These are phyloP conservation scores for Lophius americanus DNA, from an alignment of 2,797 vertebrate species.

Conservation along the genomic window DNA sequence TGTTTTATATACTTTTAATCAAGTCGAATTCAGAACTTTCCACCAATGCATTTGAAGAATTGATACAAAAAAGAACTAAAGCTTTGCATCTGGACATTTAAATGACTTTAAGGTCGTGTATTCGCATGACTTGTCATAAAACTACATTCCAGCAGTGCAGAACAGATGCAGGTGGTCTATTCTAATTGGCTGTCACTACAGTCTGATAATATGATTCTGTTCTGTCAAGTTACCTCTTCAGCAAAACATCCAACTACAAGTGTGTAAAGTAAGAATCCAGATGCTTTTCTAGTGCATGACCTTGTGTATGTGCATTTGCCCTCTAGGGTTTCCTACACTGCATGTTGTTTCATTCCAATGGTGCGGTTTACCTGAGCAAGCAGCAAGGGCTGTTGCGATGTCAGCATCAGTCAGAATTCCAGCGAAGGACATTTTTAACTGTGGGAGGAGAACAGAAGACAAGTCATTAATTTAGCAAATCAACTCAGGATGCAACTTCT, in stretches of 20 bases:
- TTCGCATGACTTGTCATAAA: not conserved
- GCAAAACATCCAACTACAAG: not conserved
- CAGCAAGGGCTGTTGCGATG: conserved; percentile 86
- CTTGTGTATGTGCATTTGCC: not conserved
- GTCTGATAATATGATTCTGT: not conserved
- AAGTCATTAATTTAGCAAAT: conserved; percentile 50
- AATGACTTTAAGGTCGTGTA: not conserved
- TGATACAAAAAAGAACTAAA: not conserved
- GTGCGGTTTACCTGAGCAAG: conserved; percentile 82
- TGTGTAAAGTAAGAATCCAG: not conserved
- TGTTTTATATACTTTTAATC: not conserved
- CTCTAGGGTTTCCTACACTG: not conserved
- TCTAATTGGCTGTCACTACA: not conserved
- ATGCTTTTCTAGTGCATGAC: not conserved
- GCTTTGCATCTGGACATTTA: not conserved
- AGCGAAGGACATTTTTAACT: conserved; percentile 84
- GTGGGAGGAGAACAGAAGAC: conserved; percentile 64
- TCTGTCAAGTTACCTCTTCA: not conserved
- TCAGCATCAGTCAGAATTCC: conserved; percentile 82
- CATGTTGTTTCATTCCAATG: not conserved
- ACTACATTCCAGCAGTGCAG: not conserved
- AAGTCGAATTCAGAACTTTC: not conserved
- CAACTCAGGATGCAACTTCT: conserved; percentile 7
- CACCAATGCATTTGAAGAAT: not conserved
- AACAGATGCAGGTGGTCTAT: not conserved